Evolutionary conservation across 2,888 invertebrate genomes (phyloP).

Genomic region (Lasioglossum figueresi): DNA sequence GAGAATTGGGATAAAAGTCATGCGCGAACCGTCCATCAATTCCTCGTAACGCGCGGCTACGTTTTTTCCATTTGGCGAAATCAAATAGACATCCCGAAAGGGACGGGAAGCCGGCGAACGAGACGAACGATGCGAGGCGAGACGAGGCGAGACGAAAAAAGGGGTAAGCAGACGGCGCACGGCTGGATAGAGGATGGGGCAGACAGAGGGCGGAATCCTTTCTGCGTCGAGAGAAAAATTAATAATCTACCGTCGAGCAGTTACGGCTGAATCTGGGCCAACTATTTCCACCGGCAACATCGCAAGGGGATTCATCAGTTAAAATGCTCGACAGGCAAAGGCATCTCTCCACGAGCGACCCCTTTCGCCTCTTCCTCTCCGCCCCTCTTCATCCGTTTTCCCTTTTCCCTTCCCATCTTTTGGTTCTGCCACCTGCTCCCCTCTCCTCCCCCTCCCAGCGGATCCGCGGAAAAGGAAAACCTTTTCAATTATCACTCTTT

Average conservation of each 20-base stretch:
- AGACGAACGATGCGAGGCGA: conserved; percentile 34
- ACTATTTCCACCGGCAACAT: conserved; percentile 69
- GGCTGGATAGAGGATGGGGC: conserved; percentile 21
- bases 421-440: conserved; percentile 6
- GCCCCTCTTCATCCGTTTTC: neutral
- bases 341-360: conserved; percentile 18
- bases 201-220: conserved; percentile 53
- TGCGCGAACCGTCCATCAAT: conserved; percentile 38
- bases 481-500: conserved; percentile 69
- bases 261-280: conserved; percentile 70
- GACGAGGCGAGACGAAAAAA: conserved; percentile 41
- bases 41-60: conserved; percentile 30
- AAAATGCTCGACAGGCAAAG: conserved; percentile 64
- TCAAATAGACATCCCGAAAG: conserved; percentile 64
- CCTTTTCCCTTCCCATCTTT: neutral
- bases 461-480: conserved; percentile 52
- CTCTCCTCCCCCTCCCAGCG: neutral
- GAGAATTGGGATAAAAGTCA: conserved; percentile 29
- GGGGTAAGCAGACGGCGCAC: conserved; percentile 48
- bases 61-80: conserved; percentile 63
- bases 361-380: neutral
- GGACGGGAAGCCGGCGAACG: conserved; percentile 47
- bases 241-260: conserved; percentile 69
- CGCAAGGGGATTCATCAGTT: conserved; percentile 69
- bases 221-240: conserved; percentile 68